phyloP scores from a whole-genome alignment of 2,797 vertebrate species.

The Acestrorhynchus altus region DNA sequence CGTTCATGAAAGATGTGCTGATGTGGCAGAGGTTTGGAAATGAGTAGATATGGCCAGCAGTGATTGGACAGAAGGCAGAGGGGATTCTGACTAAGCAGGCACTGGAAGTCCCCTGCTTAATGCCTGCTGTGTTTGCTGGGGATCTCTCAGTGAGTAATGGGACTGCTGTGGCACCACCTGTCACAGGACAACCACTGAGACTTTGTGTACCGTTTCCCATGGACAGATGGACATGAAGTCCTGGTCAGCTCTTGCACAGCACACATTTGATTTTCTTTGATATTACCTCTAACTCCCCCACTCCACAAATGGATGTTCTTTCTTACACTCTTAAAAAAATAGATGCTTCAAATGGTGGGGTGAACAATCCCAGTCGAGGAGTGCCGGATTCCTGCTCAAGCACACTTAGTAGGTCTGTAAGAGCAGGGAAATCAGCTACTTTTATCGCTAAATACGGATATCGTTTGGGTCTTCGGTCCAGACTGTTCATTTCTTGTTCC shows the following conservation, averaged over 20 bases:
- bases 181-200: neutral
- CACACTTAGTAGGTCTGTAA: too few relatives aligned
- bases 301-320: neutral
- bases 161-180: slow-evolving; percentile 8
- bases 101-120: slow-evolving; percentile 14
- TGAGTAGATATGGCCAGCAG: neutral
- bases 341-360: too few relatives aligned
- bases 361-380: too few relatives aligned
- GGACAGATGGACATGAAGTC: neutral
- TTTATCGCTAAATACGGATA: too few relatives aligned
- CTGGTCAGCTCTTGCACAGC: neutral
- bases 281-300: neutral
- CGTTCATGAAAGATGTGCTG: neutral
- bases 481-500: too few relatives aligned
- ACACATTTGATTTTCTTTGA: neutral
- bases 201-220: slow-evolving; percentile 2
- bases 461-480: too few relatives aligned
- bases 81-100: slow-evolving; percentile 47
- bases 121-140: neutral
- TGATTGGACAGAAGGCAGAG: neutral
- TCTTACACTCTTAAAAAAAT: neutral
- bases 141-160: neutral
- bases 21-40: neutral
- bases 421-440: too few relatives aligned
- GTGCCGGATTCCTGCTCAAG: too few relatives aligned